phyloP scores from a whole-genome alignment of 2,113 vertebrate genomes.

The Raja brachyura region DNA sequence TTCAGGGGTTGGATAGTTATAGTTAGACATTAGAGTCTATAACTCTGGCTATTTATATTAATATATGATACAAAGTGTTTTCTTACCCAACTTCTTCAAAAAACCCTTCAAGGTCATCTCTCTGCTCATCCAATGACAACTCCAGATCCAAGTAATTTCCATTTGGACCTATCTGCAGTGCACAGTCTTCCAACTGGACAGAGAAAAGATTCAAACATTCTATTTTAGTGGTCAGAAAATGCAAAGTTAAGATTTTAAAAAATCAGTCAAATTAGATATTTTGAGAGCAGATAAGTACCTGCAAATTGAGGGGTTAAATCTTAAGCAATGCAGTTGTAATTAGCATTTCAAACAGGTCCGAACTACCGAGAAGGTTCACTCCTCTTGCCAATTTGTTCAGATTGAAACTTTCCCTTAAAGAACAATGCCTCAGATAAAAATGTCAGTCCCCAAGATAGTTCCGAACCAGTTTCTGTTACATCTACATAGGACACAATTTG shows the following conservation, averaged over 20 bases:
- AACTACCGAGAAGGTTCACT: neutral
- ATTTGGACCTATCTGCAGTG: conserved; percentile 72
- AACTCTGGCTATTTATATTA: neutral
- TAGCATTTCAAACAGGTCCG: neutral
- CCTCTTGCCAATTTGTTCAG: neutral
- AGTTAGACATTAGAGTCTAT: neutral
- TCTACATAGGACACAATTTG: neutral
- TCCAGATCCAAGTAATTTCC: conserved; percentile 92
- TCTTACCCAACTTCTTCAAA: conserved; percentile 81
- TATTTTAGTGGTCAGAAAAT: neutral
- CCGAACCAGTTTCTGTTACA: neutral
- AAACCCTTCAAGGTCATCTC: conserved; percentile 82
- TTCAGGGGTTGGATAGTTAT: no score
- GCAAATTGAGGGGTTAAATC: neutral
- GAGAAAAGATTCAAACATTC: neutral
- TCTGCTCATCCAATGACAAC: conserved; percentile 79
- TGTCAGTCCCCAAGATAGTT: neutral
- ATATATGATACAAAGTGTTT: conserved; percentile 12
- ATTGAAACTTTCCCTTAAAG: neutral
- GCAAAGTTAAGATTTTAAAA: neutral
- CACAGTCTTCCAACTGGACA: conserved; percentile 80
- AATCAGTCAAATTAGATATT: neutral
- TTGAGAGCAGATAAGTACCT: neutral
- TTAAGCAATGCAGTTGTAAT: neutral
- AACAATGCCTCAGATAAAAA: neutral